phyloP scores from a whole-genome alignment of 2,113 vertebrate species.

The Tetrao urogallus region DNA sequence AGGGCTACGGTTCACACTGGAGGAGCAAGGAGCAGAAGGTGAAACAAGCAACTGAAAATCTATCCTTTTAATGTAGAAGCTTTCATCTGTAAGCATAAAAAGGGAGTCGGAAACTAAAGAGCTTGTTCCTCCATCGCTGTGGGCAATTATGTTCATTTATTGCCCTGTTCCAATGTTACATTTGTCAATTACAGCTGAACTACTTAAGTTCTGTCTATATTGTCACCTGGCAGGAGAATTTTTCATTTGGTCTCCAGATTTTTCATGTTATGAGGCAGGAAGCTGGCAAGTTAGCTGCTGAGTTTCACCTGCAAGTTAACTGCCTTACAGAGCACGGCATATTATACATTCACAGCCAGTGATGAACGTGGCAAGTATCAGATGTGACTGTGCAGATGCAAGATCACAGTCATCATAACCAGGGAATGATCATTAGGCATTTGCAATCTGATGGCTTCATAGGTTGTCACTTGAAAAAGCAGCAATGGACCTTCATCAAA shows the following conservation, averaged over 20 bases:
- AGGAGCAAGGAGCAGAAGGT: not conserved
- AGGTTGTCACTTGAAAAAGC: not conserved
- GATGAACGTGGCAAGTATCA: not conserved
- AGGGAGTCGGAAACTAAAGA: not conserved
- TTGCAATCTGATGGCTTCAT: not conserved
- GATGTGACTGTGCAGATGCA: not conserved
- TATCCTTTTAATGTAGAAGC: not conserved
- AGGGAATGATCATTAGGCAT: not conserved
- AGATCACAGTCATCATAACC: not conserved
- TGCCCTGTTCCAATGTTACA: not conserved
- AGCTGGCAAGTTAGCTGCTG: not conserved
- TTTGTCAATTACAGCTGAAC: not conserved
- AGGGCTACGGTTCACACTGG: not conserved
- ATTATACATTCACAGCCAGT: not conserved
- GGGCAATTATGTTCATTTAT: not conserved
- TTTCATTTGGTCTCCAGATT: not conserved
- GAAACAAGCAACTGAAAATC: not conserved
- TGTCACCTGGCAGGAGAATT: not conserved
- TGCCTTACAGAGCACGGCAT: not conserved
- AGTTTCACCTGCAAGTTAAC: not conserved
- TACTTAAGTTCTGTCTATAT: not conserved
- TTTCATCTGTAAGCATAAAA: not conserved
- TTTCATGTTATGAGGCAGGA: not conserved
- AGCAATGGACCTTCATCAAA: not conserved
- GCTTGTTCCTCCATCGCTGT: not conserved